Base-by-base conservation (phyloP, 2,797 vertebrate species). In the Mus minutoides region DNA sequence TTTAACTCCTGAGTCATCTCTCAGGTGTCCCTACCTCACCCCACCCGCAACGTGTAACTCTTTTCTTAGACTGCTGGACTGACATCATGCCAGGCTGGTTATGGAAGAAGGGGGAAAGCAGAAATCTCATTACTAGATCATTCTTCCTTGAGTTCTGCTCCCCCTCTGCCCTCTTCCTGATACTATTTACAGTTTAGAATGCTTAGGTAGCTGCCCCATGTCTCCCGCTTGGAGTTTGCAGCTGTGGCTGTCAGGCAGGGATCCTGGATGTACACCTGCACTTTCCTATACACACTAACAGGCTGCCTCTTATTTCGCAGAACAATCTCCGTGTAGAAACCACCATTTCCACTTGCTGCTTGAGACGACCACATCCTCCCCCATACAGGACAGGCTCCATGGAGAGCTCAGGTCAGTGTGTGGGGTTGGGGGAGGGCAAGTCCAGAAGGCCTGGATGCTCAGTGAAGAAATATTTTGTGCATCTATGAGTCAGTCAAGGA, bases 361-460 rank as follows among this genome's bases (percentile, higher is more conserved):
- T 2, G 76, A 92, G 85, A 90, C 90, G 67, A 84, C 95, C 92
- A 95, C 94, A 92, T 91, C 94, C 92, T 96, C 80, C 62, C 88
- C 46, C 46, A 9, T 8, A 2, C 8, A 1, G 16, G 8, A 54
- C 67, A 40, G 85, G 73, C 84, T 64, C 43, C 93, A 98, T 98
- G 97, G 97, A 97, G 95, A 91, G 88, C 46, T 96, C 97, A 97
- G 97, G 97, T 97, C 83, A 96, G 97, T 97, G n/a, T 46, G 85
- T 21, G 96, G 96, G 54, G 73, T 2, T 7, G 0, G 1, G 26
- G 37, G 0, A 12, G 6, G 19, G 17, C 3, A 29, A 52, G 52
- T 64, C 67, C 37, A 16, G 26, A 17, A 24, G 4, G 10, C 46
- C 76, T 6, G 43, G 4, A 69, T 71, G 16, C 54, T 37, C 2